A percentile compares a stretch with the other conserved stretches of the same genome.
phyloP scores from a whole-genome alignment of 2,113 vertebrate species.

The Anguilla japonica region DNA sequence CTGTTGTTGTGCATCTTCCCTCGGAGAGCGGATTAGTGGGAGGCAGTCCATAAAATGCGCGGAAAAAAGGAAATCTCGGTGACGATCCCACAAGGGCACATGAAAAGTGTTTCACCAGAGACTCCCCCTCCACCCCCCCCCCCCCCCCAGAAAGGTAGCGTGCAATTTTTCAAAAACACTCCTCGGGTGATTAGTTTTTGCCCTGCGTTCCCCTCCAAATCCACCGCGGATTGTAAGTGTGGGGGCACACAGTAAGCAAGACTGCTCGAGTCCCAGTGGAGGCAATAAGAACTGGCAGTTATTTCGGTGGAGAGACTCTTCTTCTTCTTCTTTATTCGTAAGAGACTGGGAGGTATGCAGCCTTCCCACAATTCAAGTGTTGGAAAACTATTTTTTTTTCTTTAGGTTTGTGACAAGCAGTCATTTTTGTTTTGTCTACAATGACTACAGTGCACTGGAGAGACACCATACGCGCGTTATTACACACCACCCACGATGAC shows the following conservation, averaged over 20 bases:
- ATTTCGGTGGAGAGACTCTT: not conserved
- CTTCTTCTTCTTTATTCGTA: not conserved
- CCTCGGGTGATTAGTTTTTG: not conserved
- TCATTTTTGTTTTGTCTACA: not conserved
- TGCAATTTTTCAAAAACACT: not conserved
- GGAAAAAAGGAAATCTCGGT: not conserved
- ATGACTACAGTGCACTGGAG: not conserved
- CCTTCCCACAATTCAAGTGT: not conserved
- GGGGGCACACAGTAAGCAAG: not conserved
- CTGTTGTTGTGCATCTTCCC: slow-evolving; percentile 22
- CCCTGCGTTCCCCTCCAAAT: not conserved
- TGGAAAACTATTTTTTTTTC: not conserved
- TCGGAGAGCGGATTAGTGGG: slow-evolving; percentile 17
- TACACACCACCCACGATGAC: not conserved
- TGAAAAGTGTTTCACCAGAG: not conserved
- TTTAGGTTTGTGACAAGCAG: not conserved
- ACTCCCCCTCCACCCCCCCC: no score
- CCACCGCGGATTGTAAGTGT: not conserved
- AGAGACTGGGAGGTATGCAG: not conserved
- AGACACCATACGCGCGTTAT: not conserved
- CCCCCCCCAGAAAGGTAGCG: not conserved
- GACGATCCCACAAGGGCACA: not conserved
- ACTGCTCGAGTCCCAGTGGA: not conserved
- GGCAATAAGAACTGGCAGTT: not conserved
- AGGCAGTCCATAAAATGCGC: not conserved